phyloP scores from a whole-genome alignment of 1,140 invertebrate genomes.

The Sesamia nonagrioides region DNA sequence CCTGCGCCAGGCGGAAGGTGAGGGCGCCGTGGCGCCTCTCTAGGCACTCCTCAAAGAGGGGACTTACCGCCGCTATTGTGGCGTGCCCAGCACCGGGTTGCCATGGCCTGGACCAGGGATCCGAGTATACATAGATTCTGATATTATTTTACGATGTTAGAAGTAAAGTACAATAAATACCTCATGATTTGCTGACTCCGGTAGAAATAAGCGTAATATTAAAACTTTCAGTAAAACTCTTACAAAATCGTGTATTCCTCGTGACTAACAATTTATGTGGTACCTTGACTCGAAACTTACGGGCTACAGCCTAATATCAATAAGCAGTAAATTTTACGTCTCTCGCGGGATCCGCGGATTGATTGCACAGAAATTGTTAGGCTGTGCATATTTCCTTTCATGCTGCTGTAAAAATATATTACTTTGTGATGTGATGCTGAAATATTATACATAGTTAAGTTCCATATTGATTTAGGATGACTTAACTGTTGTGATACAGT shows the following conservation, averaged over 20 bases:
- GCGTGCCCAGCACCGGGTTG: too few species aligned
- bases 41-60: too few species aligned
- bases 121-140: too few species aligned
- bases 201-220: not conserved
- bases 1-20: too few species aligned
- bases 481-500: too few species aligned
- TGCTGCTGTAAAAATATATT: not conserved
- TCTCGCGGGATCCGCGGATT: constrained; percentile 3
- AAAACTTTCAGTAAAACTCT: not conserved
- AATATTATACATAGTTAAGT: not conserved
- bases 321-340: constrained; percentile 35
- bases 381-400: not conserved
- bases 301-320: not conserved
- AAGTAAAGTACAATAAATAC: not conserved
- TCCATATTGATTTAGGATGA: too few species aligned
- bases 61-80: too few species aligned
- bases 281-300: not conserved
- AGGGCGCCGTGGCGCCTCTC: too few species aligned
- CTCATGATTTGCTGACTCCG: not conserved
- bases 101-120: too few species aligned
- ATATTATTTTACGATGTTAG: too few species aligned
- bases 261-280: not conserved
- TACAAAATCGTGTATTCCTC: constrained; percentile 11
- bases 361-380: constrained; percentile 34
- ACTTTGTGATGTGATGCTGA: not conserved